Percentiles rank a stretch among this genome's conserved stretches.
phyloP scores from a whole-genome alignment of 92 coral and sea anemone genomes.

The Hydrozoanthus gracilis region DNA sequence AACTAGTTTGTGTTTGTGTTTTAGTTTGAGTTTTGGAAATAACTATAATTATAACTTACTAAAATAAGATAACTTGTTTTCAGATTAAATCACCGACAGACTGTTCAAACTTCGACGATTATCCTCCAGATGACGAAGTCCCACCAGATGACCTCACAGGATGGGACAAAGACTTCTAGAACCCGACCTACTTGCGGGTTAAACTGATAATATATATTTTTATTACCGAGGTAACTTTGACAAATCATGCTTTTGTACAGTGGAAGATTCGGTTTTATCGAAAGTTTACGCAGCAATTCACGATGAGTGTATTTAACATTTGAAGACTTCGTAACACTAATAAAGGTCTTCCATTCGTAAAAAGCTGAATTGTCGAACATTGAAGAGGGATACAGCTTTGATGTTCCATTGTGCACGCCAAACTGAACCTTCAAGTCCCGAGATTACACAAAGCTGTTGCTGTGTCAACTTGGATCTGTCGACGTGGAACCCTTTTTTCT shows the following conservation, averaged over 20 bases:
- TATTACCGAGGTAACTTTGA: conserved; percentile 21
- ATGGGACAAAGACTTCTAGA: conserved; percentile 96
- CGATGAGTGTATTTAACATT: conserved; percentile 22
- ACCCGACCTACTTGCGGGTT: neutral
- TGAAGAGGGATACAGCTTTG: neutral
- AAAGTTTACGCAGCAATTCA: conserved; percentile 4
- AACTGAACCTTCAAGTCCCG: neutral
- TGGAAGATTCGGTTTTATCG: neutral
- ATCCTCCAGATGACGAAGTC: conserved; percentile 94
- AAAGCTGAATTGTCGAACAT: neutral
- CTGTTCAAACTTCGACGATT: conserved; percentile 99
- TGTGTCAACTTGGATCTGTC: neutral
- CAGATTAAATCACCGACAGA: conserved; percentile 94
- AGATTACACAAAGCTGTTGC: neutral
- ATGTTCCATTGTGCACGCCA: neutral
- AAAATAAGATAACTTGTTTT: neutral
- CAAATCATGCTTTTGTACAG: neutral
- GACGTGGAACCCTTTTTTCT: neutral
- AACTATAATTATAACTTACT: too few relatives aligned
- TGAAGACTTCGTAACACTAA: neutral
- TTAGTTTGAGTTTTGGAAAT: too few relatives aligned
- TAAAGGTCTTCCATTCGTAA: neutral
- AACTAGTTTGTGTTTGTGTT: too few relatives aligned
- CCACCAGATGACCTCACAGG: conserved; percentile 92
- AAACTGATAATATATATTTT: conserved; percentile 18